These are phyloP conservation scores for Sciaenops ocellatus DNA, from an alignment of 2,797 vertebrate species.

Conservation along the genomic window DNA sequence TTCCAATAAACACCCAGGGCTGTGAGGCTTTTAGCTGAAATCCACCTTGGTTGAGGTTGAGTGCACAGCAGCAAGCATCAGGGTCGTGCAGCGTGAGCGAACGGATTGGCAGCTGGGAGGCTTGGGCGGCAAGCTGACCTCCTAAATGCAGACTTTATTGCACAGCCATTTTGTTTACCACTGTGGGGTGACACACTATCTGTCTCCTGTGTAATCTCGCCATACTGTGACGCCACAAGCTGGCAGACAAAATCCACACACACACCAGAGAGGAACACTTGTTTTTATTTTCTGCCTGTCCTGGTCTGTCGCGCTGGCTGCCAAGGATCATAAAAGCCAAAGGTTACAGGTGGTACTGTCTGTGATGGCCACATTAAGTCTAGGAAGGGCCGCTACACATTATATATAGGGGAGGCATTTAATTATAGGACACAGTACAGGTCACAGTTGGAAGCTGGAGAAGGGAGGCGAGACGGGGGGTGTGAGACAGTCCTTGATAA, in stretches of 20 bases:
- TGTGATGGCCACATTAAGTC: constrained; percentile 29
- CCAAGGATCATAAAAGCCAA: constrained; percentile 44
- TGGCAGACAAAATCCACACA: constrained; percentile 47
- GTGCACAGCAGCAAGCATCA: constrained; percentile 59
- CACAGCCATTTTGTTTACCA: constrained; percentile 74
- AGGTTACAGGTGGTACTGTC: constrained; percentile 46
- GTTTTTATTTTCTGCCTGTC: constrained; percentile 43
- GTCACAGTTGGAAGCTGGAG: constrained; percentile 49
- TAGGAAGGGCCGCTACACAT: constrained; percentile 1
- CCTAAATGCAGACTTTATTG: constrained; percentile 73
- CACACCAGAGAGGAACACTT: constrained; percentile 14
- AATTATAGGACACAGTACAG: constrained; percentile 55
- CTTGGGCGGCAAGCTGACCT: constrained; percentile 61
- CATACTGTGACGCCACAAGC: constrained; percentile 44
- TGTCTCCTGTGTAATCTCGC: constrained; percentile 56
- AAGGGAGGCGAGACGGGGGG: constrained; percentile 15
- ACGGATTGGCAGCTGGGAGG: constrained; percentile 64
- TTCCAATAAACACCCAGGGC: constrained; percentile 67
- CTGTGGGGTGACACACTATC: constrained; percentile 54
- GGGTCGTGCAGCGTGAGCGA: constrained; percentile 54
- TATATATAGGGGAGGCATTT: constrained; percentile 52
- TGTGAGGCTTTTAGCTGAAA: constrained; percentile 69
- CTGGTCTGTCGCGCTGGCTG: constrained; percentile 26
- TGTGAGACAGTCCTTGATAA: constrained; percentile 62
- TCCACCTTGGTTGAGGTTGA: constrained; percentile 70